Conservation (phyloP, 2,888 invertebrate species). For the Helobdella robusta region DNA sequence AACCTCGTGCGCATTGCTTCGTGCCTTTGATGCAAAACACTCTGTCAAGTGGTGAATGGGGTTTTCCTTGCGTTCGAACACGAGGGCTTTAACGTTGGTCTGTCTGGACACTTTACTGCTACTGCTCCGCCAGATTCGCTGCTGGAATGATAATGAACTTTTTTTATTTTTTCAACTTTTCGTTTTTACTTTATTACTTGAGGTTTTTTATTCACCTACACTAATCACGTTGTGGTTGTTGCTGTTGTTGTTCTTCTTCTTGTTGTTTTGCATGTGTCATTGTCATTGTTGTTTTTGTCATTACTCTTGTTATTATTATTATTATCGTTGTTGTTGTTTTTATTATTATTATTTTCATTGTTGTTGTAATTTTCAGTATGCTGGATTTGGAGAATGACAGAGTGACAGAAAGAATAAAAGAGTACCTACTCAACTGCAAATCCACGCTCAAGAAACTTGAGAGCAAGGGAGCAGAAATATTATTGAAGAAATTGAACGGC, state of each 20-base stretch:
- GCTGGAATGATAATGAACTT: not conserved
- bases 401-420: constrained; percentile 38
- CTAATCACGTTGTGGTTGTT: not conserved
- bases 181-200: not conserved
- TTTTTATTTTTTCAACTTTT: not conserved
- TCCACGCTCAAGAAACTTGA: constrained; percentile 43
- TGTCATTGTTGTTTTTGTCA: not conserved
- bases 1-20: no score
- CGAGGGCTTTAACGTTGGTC: no score
- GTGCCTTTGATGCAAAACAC: no score
- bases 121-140: no score
- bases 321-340: not conserved
- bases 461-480: constrained; percentile 44
- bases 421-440: constrained; percentile 38
- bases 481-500: constrained; percentile 40
- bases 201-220: not conserved
- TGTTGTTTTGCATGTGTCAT: not conserved
- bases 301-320: not conserved
- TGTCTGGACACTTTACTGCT: no score
- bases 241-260: not conserved
- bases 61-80: no score
- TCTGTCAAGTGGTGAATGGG: no score
- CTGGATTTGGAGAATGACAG: constrained; percentile 41
- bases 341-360: not conserved
- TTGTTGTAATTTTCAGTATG: constrained; percentile 37